phyloP scores from a whole-genome alignment of 2,888 invertebrate species.

The Lasioglossum lativentre region DNA sequence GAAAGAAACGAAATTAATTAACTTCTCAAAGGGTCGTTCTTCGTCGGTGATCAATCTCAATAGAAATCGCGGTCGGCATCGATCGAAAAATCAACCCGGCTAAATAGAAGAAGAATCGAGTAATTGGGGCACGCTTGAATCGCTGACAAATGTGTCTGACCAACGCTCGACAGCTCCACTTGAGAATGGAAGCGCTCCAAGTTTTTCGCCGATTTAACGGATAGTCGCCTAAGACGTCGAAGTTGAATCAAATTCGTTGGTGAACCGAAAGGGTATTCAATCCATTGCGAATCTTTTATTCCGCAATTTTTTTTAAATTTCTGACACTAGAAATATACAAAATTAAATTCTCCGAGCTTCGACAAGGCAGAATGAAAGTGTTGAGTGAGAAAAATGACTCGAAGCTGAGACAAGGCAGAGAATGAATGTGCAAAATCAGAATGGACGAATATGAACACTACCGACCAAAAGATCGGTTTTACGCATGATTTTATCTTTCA shows the following conservation, averaged over 20 bases:
- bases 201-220: background rate
- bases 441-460: too few species aligned
- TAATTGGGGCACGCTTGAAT: background rate
- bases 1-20: conserved; percentile 4
- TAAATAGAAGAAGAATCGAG: conserved; percentile 6
- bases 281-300: background rate
- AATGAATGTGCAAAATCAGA: too few species aligned
- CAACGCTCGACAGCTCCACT: background rate
- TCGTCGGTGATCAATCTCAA: background rate
- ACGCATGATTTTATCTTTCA: too few species aligned
- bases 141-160: conserved; percentile 9
- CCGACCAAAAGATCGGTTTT: too few species aligned
- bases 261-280: background rate
- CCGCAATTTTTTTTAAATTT: too few species aligned
- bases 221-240: background rate
- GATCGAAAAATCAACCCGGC: background rate
- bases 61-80: background rate
- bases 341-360: too few species aligned
- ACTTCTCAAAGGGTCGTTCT: background rate
- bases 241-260: background rate
- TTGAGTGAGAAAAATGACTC: too few species aligned
- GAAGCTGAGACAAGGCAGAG: too few species aligned
- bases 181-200: background rate
- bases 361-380: too few species aligned
- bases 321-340: too few species aligned